Percentiles rank a stretch among this genome's conserved stretches.
Evolutionary conservation across 2,113 vertebrate species (phyloP).

Genomic region (Conger conger): DNA sequence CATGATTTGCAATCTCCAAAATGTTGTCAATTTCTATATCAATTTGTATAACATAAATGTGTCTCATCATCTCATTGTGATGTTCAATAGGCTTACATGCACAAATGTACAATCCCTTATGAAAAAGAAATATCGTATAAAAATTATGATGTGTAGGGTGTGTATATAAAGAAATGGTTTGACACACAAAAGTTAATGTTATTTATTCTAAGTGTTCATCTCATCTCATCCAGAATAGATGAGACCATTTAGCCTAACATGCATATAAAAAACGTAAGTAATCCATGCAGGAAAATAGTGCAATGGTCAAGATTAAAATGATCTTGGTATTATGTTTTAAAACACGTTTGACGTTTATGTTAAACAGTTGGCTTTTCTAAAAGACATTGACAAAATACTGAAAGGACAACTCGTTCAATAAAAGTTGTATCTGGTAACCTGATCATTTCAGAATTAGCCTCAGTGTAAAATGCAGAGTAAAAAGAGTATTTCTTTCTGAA

Average conservation of each 20-base stretch:
- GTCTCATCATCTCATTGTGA: not conserved
- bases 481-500: not conserved
- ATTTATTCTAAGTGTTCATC: not conserved
- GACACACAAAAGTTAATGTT: not conserved
- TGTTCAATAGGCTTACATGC: not conserved
- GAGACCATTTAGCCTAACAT: no score
- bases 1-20: not conserved
- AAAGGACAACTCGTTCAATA: not conserved
- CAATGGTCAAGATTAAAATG: no score
- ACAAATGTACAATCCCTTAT: constrained; percentile 7
- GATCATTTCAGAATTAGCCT: not conserved
- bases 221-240: not conserved
- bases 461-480: not conserved
- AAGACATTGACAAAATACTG: not conserved
- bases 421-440: not conserved
- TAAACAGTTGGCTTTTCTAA: not conserved
- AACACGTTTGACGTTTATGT: no score
- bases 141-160: not conserved
- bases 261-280: no score
- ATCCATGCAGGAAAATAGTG: no score
- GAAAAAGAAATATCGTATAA: not conserved
- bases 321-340: no score
- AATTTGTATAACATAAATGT: not conserved
- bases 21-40: not conserved
- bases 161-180: not conserved